These are phyloP conservation scores for Felis chaus DNA, from an alignment of 2,113 vertebrate genomes.

Conservation along the genomic window DNA sequence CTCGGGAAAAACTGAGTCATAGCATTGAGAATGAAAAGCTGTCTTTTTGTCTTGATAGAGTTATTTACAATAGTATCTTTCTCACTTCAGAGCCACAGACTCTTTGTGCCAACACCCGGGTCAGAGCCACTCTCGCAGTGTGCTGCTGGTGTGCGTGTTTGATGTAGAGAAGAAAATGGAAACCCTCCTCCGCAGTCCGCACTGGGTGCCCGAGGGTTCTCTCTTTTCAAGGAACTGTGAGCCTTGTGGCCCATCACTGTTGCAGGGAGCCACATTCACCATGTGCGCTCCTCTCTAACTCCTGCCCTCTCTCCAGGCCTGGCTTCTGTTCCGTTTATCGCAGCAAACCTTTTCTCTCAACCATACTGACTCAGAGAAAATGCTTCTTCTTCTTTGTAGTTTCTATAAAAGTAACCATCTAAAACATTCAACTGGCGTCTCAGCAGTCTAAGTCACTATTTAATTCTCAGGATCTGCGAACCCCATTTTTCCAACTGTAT, in stretches of 20 bases:
- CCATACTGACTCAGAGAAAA: not conserved
- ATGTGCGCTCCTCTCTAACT: not conserved
- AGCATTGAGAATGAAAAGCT: not conserved
- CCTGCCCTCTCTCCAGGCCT: not conserved
- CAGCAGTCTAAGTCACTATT: not conserved
- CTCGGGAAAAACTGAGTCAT: not conserved
- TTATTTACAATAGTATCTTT: not conserved
- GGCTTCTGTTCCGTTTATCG: not conserved
- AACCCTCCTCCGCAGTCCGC: not conserved
- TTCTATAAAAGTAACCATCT: not conserved
- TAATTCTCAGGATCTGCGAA: not conserved
- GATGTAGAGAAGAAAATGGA: not conserved
- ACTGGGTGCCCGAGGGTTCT: rapidly evolving
- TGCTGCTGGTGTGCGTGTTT: not conserved
- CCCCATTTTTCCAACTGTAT: not conserved
- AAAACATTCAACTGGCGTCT: not conserved
- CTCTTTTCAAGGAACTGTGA: not conserved
- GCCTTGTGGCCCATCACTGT: not conserved
- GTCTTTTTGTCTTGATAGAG: not conserved
- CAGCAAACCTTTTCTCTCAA: not conserved
- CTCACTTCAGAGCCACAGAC: not conserved
- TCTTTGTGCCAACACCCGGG: too few species aligned
- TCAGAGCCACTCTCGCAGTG: not conserved
- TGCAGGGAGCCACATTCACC: not conserved
- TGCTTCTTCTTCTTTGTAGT: not conserved